phyloP scores from a whole-genome alignment of 2,888 invertebrate genomes.

The Xestia c-nigrum region DNA sequence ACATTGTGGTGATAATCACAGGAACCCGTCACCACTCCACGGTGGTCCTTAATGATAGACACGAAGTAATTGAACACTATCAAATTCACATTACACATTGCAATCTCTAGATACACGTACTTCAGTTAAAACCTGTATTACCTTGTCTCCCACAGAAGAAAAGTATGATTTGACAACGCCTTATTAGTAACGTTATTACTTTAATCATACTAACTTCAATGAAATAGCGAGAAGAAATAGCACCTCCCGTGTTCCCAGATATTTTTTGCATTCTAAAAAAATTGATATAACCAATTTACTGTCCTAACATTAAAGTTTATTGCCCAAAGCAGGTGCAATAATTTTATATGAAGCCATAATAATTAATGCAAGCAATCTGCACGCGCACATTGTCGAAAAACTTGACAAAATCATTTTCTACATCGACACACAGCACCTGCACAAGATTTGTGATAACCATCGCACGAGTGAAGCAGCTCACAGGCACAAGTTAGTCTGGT shows the following conservation, averaged over 20 bases:
- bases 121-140: constrained; percentile 31
- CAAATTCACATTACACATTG: constrained; percentile 65
- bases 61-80: constrained; percentile 61
- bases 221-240: neutral
- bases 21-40: constrained; percentile 44
- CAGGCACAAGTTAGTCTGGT: constrained; percentile 40
- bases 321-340: constrained; percentile 71
- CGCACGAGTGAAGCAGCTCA: constrained; percentile 30
- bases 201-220: constrained; percentile 11
- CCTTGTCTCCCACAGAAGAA: constrained; percentile 47
- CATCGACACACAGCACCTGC: constrained; percentile 73
- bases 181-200: constrained; percentile 35
- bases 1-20: constrained; percentile 45
- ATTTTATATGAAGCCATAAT: constrained; percentile 70
- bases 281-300: constrained; percentile 44
- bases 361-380: constrained; percentile 71
- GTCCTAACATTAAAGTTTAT: constrained; percentile 57
- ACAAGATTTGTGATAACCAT: constrained; percentile 53
- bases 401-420: constrained; percentile 72
- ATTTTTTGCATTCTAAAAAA: constrained; percentile 39
- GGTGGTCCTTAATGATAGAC: constrained; percentile 66
- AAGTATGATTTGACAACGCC: constrained; percentile 24
- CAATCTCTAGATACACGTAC: constrained; percentile 47
- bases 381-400: constrained; percentile 71
- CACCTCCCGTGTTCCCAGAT: neutral